phyloP scores from a whole-genome alignment of 2,113 vertebrate species.

The Pseudorasbora parva region DNA sequence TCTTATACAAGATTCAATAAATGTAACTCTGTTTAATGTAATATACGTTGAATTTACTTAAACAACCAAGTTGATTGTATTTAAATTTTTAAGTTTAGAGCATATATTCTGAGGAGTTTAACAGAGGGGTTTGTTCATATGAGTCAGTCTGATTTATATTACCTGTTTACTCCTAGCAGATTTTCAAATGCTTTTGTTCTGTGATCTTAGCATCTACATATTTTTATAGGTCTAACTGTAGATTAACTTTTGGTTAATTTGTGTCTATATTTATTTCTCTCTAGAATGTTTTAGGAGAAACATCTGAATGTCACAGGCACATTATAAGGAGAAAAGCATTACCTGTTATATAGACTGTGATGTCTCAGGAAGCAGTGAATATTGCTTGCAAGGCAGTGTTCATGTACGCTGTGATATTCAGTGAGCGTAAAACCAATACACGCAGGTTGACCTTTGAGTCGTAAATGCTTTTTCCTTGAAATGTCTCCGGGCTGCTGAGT shows the following conservation, averaged over 20 bases:
- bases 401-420: slow-evolving; percentile 17
- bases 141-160: too few species aligned
- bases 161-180: too few species aligned
- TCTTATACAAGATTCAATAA: too few species aligned
- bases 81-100: too few species aligned
- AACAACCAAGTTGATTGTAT: too few species aligned
- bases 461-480: slow-evolving; percentile 8
- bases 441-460: slow-evolving; percentile 3
- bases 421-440: background rate
- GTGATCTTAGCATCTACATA: background rate
- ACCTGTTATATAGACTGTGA: background rate
- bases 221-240: background rate
- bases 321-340: background rate
- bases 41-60: too few species aligned
- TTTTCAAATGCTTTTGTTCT: background rate
- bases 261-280: background rate
- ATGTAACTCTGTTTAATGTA: too few species aligned
- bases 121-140: too few species aligned
- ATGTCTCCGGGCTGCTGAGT: slow-evolving; percentile 3
- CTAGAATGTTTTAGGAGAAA: background rate
- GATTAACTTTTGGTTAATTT: background rate
- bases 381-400: background rate
- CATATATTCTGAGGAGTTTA: too few species aligned
- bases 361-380: background rate
- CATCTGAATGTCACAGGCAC: too few species aligned